Percentiles rank a stretch among this genome's conserved stretches.
Conservation (phyloP, 1,140 invertebrate species). For the Streblospio benedicti region DNA sequence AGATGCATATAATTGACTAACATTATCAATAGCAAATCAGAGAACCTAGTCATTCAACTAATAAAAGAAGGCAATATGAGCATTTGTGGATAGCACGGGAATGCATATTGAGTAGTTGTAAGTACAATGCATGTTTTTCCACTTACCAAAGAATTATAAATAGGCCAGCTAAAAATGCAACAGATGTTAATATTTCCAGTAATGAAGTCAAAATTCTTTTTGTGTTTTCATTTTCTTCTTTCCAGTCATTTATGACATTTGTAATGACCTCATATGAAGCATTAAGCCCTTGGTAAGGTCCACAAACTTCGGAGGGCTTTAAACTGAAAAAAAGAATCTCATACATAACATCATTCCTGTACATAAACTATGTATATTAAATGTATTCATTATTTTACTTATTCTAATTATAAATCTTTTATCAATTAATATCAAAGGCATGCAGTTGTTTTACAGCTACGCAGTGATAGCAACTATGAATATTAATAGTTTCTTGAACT, state of each 20-base stretch:
- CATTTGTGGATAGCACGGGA: too few species aligned
- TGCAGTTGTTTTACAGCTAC: too few species aligned
- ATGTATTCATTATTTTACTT: too few species aligned
- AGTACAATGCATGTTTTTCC: background rate
- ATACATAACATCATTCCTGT: background rate
- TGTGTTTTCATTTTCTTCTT: slow-evolving; percentile 11
- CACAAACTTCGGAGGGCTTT: slow-evolving; percentile 30
- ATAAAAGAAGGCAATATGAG: too few species aligned
- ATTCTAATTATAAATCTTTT: too few species aligned
- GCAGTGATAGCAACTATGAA: too few species aligned
- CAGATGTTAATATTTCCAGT: background rate
- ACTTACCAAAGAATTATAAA: slow-evolving; percentile 4
- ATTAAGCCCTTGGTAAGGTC: slow-evolving; percentile 27
- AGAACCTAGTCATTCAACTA: too few species aligned
- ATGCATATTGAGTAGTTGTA: background rate
- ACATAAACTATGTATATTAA: background rate
- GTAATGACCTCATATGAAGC: slow-evolving; percentile 28
- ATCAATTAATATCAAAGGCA: too few species aligned
- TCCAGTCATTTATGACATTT: slow-evolving; percentile 21
- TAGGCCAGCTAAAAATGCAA: background rate
- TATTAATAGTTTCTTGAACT: too few species aligned
- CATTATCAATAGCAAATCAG: background rate
- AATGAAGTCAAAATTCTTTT: background rate
- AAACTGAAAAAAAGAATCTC: slow-evolving; percentile 24
- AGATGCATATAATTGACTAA: background rate